These are phyloP conservation scores for Ornithorhynchus anatinus DNA, from an alignment of 2,113 vertebrate genomes.

Conservation along the genomic window DNA sequence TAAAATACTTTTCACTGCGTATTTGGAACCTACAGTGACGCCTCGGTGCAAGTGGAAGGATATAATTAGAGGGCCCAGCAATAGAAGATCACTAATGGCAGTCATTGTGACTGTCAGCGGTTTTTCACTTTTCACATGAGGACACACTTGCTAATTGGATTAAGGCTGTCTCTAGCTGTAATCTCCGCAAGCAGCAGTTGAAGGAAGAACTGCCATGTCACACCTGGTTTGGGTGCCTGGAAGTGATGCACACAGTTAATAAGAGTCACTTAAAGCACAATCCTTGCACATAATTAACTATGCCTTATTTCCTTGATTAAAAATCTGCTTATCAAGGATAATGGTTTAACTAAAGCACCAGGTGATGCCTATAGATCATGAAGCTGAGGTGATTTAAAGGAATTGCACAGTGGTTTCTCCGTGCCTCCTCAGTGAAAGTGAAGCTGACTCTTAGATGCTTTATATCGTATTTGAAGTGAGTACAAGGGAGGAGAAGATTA, in stretches of 20 bases:
- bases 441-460: not conserved
- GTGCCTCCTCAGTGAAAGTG: not conserved
- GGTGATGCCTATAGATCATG: constrained; percentile 35
- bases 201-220: constrained; percentile 48
- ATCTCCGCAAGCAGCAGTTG: constrained; percentile 53
- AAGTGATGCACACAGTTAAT: constrained; percentile 62
- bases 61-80: constrained; percentile 60
- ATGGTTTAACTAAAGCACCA: constrained; percentile 38
- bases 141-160: constrained; percentile 67
- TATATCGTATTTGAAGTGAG: not conserved
- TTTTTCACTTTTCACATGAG: constrained; percentile 62
- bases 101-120: constrained; percentile 58
- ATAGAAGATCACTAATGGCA: constrained; percentile 46
- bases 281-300: constrained; percentile 66
- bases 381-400: constrained; percentile 39
- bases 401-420: constrained; percentile 6
- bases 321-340: constrained; percentile 68
- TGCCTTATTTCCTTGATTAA: constrained; percentile 71
- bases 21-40: constrained; percentile 13
- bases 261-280: constrained; percentile 65
- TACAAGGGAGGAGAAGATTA: not conserved
- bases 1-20: not conserved
- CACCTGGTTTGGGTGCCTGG: constrained; percentile 52
- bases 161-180: constrained; percentile 56
- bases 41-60: not conserved